Percentiles rank a stretch among this genome's conserved stretches.
phyloP scores from a whole-genome alignment of 2,113 vertebrate species.

The Prietella phreatophila region DNA sequence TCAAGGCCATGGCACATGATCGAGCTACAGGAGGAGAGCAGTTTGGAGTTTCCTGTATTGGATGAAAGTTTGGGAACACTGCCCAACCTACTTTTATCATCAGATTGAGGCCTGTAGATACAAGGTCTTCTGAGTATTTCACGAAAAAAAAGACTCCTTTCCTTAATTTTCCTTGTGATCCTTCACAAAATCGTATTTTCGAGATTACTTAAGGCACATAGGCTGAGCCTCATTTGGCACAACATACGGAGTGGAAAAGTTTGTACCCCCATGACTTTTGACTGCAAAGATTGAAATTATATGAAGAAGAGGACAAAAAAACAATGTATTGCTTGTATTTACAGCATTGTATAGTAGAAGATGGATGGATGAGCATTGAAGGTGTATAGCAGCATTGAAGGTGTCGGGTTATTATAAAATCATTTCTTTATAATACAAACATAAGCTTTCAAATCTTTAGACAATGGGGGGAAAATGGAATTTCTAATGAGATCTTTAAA shows the following conservation, averaged over 20 bases:
- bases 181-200: not conserved
- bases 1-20: slow-evolving; percentile 2
- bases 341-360: not conserved
- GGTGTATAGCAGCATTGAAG: not conserved
- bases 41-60: slow-evolving; percentile 9
- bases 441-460: not conserved
- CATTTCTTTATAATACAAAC: not conserved
- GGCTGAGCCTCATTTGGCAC: not conserved
- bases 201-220: not conserved
- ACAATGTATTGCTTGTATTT: not conserved
- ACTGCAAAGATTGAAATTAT: not conserved
- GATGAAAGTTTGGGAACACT: not conserved
- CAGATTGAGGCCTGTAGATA: not conserved
- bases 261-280: not conserved
- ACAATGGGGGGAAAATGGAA: not conserved
- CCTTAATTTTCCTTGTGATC: too few relatives aligned
- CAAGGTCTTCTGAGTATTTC: not conserved
- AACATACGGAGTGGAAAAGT: not conserved
- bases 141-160: too few relatives aligned
- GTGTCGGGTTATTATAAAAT: not conserved
- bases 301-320: not conserved
- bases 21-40: not conserved
- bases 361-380: too few relatives aligned
- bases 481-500: not conserved
- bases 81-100: not conserved